Conservation (phyloP, 2,888 invertebrate genomes). For the Poecilobothrus nobilitatus region DNA sequence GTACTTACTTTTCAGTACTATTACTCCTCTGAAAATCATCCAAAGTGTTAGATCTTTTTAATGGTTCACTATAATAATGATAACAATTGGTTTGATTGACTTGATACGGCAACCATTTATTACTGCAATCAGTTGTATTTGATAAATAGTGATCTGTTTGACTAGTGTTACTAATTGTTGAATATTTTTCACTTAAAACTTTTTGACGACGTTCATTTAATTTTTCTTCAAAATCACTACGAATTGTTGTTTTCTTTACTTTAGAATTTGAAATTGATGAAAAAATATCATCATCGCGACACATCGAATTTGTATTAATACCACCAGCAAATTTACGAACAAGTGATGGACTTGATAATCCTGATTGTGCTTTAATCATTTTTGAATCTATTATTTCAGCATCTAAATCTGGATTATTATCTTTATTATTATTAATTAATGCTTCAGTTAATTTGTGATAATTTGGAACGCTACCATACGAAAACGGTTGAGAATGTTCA, state of each 20-base stretch:
- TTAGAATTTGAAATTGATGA: slow-evolving; percentile 23
- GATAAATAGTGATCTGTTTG: slow-evolving; percentile 22
- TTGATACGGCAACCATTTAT: slow-evolving; percentile 15
- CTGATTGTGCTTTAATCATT: slow-evolving; percentile 63
- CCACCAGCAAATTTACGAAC: slow-evolving; percentile 63
- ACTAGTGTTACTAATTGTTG: slow-evolving; percentile 14
- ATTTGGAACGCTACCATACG: slow-evolving; percentile 63
- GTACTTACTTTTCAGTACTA: slow-evolving; percentile 29
- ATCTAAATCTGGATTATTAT: slow-evolving; percentile 40
- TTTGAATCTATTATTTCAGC: slow-evolving; percentile 23
- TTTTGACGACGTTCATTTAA: slow-evolving; percentile 43
- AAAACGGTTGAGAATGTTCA: slow-evolving; percentile 80
- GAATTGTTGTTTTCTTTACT: slow-evolving; percentile 37
- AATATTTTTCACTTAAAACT: slow-evolving; percentile 34
- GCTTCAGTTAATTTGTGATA: slow-evolving; percentile 27
- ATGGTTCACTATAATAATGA: slow-evolving; percentile 28
- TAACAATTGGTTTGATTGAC: slow-evolving; percentile 22
- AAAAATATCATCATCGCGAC: background rate
- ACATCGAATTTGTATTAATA: slow-evolving; percentile 21
- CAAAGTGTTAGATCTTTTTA: slow-evolving; percentile 31
- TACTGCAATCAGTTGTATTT: slow-evolving; percentile 17
- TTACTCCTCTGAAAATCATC: slow-evolving; percentile 30
- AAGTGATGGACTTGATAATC: slow-evolving; percentile 73
- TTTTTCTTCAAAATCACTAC: slow-evolving; percentile 42
- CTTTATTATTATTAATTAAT: slow-evolving; percentile 15